phyloP scores from a whole-genome alignment of 2,797 vertebrate species.

The Artibeus lituratus region DNA sequence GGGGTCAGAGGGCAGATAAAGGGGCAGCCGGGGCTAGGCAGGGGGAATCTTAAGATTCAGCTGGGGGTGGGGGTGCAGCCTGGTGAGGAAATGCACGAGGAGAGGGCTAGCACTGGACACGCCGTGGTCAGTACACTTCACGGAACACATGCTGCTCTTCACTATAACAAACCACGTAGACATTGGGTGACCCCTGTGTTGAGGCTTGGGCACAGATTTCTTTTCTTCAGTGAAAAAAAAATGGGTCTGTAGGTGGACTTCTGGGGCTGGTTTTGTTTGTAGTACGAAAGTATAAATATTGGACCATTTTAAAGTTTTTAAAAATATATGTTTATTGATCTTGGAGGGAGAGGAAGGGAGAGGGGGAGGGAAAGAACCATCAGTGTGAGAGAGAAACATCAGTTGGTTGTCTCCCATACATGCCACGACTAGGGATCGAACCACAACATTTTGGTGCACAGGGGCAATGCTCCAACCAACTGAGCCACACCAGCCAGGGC shows the following conservation, averaged over 20 bases:
- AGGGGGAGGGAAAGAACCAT: background rate
- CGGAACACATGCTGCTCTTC: background rate
- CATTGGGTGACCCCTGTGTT: background rate
- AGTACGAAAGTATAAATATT: background rate
- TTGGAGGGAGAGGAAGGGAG: background rate
- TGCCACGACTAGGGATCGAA: background rate
- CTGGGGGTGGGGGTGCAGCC: background rate
- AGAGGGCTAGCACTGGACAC: rapidly evolving
- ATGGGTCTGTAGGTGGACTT: background rate
- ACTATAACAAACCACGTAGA: background rate
- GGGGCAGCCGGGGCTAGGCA: background rate
- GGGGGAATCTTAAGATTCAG: background rate
- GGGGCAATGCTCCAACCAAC: background rate
- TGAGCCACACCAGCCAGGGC: background rate
- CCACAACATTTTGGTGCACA: background rate
- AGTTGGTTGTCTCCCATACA: background rate
- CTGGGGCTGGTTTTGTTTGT: background rate
- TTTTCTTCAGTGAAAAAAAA: background rate
- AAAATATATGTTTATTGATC: background rate
- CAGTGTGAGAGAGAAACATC: background rate
- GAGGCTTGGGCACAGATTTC: background rate
- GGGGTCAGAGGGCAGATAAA: background rate
- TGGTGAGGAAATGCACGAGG: background rate
- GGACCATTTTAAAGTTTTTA: background rate
- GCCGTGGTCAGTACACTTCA: background rate